Percentiles rank a stretch among this genome's conserved stretches.
phyloP scores from a whole-genome alignment of 1,140 invertebrate genomes.

The Lerema accius region DNA sequence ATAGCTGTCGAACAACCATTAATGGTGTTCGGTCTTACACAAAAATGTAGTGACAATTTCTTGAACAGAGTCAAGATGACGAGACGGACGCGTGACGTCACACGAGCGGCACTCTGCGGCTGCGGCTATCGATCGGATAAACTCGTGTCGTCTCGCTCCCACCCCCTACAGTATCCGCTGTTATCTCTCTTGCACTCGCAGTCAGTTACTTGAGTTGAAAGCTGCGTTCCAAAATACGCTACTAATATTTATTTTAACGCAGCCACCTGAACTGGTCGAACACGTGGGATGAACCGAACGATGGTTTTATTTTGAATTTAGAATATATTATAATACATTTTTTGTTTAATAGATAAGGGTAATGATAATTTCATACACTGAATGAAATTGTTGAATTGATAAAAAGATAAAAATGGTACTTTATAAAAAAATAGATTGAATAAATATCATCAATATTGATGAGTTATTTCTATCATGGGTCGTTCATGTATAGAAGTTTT shows the following conservation, averaged over 20 bases:
- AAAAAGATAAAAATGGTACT: neutral
- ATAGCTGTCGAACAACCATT: slow-evolving; percentile 41
- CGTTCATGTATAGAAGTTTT: too few species aligned
- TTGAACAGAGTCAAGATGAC: slow-evolving; percentile 77
- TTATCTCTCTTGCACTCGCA: slow-evolving; percentile 54
- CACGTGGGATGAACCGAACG: slow-evolving; percentile 58
- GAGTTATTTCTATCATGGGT: too few species aligned
- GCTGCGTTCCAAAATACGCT: slow-evolving; percentile 77
- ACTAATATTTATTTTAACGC: slow-evolving; percentile 82
- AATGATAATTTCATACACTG: too few species aligned
- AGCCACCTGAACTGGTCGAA: slow-evolving; percentile 59
- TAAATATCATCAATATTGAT: too few species aligned
- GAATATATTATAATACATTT: slow-evolving; percentile 6
- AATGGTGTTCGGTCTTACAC: slow-evolving; percentile 52
- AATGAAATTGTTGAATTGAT: slow-evolving; percentile 13
- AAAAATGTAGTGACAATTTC: slow-evolving; percentile 77
- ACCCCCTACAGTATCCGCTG: slow-evolving; percentile 43
- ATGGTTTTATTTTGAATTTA: neutral
- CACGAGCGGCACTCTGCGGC: slow-evolving; percentile 75
- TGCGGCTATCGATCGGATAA: slow-evolving; percentile 79
- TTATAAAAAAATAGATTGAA: too few species aligned
- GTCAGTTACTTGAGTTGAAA: slow-evolving; percentile 56
- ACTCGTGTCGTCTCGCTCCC: slow-evolving; percentile 61
- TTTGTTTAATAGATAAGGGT: neutral
- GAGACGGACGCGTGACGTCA: slow-evolving; percentile 78